Evolutionary conservation across 2,888 invertebrate species (phyloP), one percentile per base, ranked within the genome.

Genomic region (Augochlorella aurata): DNA sequence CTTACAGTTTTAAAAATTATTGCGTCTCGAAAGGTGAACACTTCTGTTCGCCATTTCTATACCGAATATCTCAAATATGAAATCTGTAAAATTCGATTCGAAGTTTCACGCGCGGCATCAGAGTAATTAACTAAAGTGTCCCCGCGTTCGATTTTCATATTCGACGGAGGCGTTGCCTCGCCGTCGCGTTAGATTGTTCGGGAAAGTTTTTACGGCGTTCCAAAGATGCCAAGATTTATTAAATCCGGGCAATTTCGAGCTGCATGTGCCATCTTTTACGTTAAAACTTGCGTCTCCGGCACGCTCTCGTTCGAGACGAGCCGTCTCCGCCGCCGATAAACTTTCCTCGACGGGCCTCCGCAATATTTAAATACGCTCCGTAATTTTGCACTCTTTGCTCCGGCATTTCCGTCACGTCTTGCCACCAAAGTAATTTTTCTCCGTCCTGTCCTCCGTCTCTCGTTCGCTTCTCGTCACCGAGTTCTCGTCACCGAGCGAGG

Each of bases 371-470:
- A 89, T 86, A 77, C 69, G 84, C 63, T 77, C 50, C 63, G 85
- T 82, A 85, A 84, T 87, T 87, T 87, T 81, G 81, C 85, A 80
- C 86, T 87, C 82, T 85, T 87, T 82, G 77, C 80, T 85, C 85
- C 69, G 68, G 81, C 81, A 88, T 88, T 87, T 85, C 81, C 77
- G 79, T 88, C 88, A 88, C 88, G 88, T 87, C 76, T 73, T 69
- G 66, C 76, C 70, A 44, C 73, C 70, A 83, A 83, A 84, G 86
- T 88, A 83, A 88, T 87, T 88, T 88, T 88, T 87, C 81, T 83
- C 75, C 77, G 38, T 44, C 72, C 58, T 49, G 21, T 54, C 66
- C 16, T 21, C 47, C 68, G n/a, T 29, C 24, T 58, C 38, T 66
- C 77, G 61, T 68, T 14, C 47, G 47, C 77, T 61, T 79, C 5